phyloP scores from a whole-genome alignment of 2,113 vertebrate genomes.

The Passer domesticus region DNA sequence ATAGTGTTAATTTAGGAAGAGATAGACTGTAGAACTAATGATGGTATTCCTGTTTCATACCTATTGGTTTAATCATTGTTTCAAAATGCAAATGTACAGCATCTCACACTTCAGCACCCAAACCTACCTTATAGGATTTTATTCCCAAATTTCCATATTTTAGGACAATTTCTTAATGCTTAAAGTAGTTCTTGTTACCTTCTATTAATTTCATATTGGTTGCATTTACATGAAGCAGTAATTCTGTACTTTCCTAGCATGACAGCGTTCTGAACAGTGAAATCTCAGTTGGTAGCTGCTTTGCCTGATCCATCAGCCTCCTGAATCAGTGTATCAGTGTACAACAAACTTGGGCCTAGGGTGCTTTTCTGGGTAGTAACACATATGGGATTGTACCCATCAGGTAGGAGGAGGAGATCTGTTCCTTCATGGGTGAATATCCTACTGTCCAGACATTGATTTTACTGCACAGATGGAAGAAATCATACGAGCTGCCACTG shows the following conservation, averaged over 20 bases:
- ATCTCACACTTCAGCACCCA: not conserved
- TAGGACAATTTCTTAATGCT: not conserved
- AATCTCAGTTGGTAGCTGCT: not conserved
- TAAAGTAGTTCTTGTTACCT: not conserved
- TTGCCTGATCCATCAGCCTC: not conserved
- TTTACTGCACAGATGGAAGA: not conserved
- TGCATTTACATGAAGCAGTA: not conserved
- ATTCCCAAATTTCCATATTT: not conserved
- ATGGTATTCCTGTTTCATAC: not conserved
- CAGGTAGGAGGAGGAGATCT: not conserved
- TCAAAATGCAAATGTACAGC: not conserved
- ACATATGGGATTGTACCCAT: rapidly evolving
- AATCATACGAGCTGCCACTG: not conserved
- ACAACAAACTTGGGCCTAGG: not conserved
- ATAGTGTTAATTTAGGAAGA: not conserved
- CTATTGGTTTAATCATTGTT: not conserved
- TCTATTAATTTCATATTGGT: not conserved
- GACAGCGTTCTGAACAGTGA: not conserved
- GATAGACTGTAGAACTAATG: not conserved
- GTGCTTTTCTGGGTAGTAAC: not conserved
- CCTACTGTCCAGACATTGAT: not conserved
- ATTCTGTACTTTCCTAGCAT: not conserved
- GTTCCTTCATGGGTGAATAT: not conserved
- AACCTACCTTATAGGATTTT: not conserved
- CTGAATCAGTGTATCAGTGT: not conserved